Conservation (phyloP, 2,113 vertebrate genomes). For the Barbus barbus region DNA sequence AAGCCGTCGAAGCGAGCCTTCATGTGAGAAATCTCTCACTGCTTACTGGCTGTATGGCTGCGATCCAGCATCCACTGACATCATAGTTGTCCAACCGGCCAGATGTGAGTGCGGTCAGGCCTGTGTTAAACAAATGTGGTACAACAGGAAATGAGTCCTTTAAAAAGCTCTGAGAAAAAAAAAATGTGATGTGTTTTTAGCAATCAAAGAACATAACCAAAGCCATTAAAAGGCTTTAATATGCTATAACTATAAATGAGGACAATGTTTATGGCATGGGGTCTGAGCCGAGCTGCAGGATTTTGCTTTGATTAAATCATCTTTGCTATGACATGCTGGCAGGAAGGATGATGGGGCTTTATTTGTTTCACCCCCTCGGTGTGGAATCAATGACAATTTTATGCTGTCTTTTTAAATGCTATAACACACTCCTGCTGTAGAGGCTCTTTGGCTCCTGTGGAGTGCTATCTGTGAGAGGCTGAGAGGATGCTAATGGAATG, state of each 20-base stretch:
- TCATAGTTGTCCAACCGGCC: constrained; percentile 74
- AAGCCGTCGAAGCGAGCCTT: constrained; percentile 55
- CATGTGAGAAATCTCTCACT: constrained; percentile 70
- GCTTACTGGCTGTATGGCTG: constrained; percentile 71
- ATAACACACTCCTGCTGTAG: constrained; percentile 40
- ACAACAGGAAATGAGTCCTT: constrained; percentile 74
- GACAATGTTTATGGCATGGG: constrained; percentile 57
- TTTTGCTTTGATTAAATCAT: constrained; percentile 49
- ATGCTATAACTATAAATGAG: constrained; percentile 62
- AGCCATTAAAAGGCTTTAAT: constrained; percentile 62
- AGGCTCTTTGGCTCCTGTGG: constrained; percentile 42
- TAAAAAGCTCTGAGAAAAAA: constrained; percentile 62
- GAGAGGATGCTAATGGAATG: constrained; percentile 40
- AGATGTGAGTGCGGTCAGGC: constrained; percentile 80
- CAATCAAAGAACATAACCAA: constrained; percentile 58
- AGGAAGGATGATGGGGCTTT: constrained; percentile 45
- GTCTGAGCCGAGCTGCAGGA: constrained; percentile 49
- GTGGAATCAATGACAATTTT: constrained; percentile 51
- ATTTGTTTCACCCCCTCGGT: constrained; percentile 40
- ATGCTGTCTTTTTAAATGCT: constrained; percentile 45
- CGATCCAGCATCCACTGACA: constrained; percentile 68
- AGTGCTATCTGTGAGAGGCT: constrained; percentile 36
- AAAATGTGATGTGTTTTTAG: constrained; percentile 62
- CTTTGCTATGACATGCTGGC: constrained; percentile 55
- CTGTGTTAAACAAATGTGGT: constrained; percentile 68